Evolutionary conservation across 2,797 vertebrate genomes (phyloP).

Genomic region (Prunella strophiata): DNA sequence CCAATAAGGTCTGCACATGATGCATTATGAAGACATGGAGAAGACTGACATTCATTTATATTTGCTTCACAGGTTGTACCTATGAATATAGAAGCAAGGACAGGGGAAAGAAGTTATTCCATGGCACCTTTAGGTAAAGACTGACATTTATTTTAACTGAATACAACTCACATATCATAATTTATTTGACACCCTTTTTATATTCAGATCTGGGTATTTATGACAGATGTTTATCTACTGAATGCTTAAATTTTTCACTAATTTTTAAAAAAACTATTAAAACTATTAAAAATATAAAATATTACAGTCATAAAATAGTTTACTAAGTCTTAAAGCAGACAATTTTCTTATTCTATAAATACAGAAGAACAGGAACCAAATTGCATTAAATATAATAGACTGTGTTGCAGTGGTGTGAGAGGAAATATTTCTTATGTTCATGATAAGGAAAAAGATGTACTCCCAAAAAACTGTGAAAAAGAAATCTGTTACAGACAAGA

Average conservation of each 20-base stretch:
- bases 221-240: not conserved
- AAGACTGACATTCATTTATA: slow-evolving; percentile 80
- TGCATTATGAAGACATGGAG: slow-evolving; percentile 78
- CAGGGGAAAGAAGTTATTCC: not conserved
- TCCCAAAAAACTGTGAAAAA: not conserved
- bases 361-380: slow-evolving; percentile 28
- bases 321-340: slow-evolving; percentile 2
- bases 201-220: not conserved
- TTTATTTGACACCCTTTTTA: not conserved
- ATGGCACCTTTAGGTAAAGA: slow-evolving; percentile 25
- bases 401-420: not conserved
- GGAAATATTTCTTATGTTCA: not conserved
- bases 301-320: not conserved
- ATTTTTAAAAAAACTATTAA: not conserved
- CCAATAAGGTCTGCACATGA: slow-evolving; percentile 77
- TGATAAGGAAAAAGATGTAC: not conserved
- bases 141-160: slow-evolving; percentile 2
- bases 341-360: slow-evolving; percentile 46
- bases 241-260: not conserved
- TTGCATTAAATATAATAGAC: slow-evolving; percentile 12
- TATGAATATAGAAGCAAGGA: slow-evolving; percentile 2
- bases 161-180: not conserved
- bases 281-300: not conserved
- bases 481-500: not conserved
- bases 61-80: slow-evolving; percentile 81